Conservation (phyloP, 2,797 vertebrate genomes). For the Diglossa cyanea region DNA sequence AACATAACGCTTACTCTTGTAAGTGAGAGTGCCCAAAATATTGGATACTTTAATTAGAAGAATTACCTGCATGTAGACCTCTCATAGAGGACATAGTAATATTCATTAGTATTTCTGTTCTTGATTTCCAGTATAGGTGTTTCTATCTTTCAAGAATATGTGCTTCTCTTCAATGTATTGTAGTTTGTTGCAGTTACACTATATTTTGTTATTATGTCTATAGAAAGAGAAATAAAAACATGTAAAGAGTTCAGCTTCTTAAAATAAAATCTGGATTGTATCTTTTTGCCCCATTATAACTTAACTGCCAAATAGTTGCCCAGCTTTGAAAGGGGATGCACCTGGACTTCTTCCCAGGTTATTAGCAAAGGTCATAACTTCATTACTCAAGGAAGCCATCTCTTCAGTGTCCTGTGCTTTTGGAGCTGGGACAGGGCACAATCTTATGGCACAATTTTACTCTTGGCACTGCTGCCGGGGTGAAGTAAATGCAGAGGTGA, state of each 20-base stretch:
- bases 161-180: background rate
- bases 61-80: background rate
- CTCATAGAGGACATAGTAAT: background rate
- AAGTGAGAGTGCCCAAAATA: background rate
- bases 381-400: background rate
- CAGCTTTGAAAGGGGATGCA: background rate
- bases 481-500: background rate
- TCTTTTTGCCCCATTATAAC: background rate
- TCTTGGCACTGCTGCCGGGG: background rate
- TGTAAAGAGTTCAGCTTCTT: background rate
- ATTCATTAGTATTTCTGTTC: background rate
- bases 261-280: background rate
- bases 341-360: background rate
- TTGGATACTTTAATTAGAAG: background rate
- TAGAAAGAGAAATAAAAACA: background rate
- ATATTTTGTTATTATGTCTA: background rate
- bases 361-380: background rate
- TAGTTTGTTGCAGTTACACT: background rate
- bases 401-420: background rate
- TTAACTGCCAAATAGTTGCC: background rate
- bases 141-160: background rate
- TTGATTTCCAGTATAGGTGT: background rate
- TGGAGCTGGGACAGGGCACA: background rate
- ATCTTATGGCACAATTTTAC: background rate
- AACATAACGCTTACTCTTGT: background rate